These are phyloP conservation scores for Zygothrica quintamaculata DNA, from an alignment of 2,888 invertebrate genomes.

Conservation along the genomic window DNA sequence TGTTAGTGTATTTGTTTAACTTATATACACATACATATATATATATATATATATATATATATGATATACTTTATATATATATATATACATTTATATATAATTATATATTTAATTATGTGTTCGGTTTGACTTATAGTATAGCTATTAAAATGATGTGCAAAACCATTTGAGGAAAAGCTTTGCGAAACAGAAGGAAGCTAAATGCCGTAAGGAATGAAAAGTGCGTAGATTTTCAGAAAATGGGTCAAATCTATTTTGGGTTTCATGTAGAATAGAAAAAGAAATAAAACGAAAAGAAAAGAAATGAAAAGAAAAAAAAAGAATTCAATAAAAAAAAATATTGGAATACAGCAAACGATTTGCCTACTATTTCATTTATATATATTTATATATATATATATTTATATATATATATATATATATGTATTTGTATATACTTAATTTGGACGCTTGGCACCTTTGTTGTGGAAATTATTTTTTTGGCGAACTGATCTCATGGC, in stretches of 20 bases:
- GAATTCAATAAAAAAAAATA: slow-evolving; percentile 57
- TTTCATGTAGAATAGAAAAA: slow-evolving; percentile 44
- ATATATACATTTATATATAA: too few species aligned
- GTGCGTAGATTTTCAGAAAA: slow-evolving; percentile 62
- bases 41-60: too few species aligned
- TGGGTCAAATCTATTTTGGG: slow-evolving; percentile 75
- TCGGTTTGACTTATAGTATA: slow-evolving; percentile 43
- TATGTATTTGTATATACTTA: slow-evolving; percentile 42
- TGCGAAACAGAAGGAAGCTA: slow-evolving; percentile 25
- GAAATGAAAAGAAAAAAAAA: slow-evolving; percentile 12
- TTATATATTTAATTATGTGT: slow-evolving; percentile 11
- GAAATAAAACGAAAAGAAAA: background rate
- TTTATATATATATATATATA: slow-evolving; percentile 21
- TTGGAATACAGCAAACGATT: slow-evolving; percentile 52
- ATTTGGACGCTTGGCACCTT: slow-evolving; percentile 45
- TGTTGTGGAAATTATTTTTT: slow-evolving; percentile 65
- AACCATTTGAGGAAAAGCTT: slow-evolving; percentile 8
- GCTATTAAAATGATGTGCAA: slow-evolving; percentile 43
- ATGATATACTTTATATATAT: too few species aligned
- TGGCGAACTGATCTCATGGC: slow-evolving; percentile 62
- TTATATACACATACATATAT: too few species aligned
- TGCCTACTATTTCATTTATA: slow-evolving; percentile 2
- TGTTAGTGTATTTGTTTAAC: too few species aligned
- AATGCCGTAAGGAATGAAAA: slow-evolving; percentile 43
- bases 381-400: background rate